Percentiles rank a stretch among this genome's conserved stretches.
Evolutionary conservation across 2,113 vertebrate genomes (phyloP).

Genomic region (Colossoma macropomum): DNA sequence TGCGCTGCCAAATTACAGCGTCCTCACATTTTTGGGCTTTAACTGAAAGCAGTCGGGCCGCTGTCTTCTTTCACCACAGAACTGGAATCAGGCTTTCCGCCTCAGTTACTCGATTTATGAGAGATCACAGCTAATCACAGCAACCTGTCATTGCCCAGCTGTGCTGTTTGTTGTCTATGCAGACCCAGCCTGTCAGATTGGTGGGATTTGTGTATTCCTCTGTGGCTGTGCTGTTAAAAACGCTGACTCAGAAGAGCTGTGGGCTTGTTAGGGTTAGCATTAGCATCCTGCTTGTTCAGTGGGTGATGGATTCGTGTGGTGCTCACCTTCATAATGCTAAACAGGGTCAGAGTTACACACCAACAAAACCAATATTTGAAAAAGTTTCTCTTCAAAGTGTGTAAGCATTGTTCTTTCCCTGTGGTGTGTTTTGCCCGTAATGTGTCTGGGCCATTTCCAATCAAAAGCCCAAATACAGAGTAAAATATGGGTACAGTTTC

Average conservation of each 20-base stretch:
- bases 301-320: neutral
- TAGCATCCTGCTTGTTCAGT: neutral
- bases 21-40: neutral
- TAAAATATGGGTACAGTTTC: too few species aligned
- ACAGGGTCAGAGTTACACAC: neutral
- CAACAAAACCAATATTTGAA: neutral
- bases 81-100: neutral
- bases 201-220: neutral
- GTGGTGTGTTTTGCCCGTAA: too few species aligned
- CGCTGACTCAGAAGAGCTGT: neutral
- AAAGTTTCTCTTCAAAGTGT: too few species aligned
- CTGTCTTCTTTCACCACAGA: neutral
- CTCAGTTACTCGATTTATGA: neutral
- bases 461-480: too few species aligned
- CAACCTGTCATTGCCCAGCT: neutral
- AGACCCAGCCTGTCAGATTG: neutral
- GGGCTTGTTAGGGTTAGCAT: neutral
- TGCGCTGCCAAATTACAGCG: constrained; percentile 11
- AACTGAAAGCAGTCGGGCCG: neutral
- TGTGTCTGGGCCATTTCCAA: too few species aligned
- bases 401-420: too few species aligned
- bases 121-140: neutral
- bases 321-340: neutral
- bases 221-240: neutral
- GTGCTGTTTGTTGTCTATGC: neutral